Percentiles rank a stretch among this genome's conserved stretches.
Evolutionary conservation across 2,888 invertebrate species (phyloP).

Genomic region (Epistrophe grossulariae): DNA sequence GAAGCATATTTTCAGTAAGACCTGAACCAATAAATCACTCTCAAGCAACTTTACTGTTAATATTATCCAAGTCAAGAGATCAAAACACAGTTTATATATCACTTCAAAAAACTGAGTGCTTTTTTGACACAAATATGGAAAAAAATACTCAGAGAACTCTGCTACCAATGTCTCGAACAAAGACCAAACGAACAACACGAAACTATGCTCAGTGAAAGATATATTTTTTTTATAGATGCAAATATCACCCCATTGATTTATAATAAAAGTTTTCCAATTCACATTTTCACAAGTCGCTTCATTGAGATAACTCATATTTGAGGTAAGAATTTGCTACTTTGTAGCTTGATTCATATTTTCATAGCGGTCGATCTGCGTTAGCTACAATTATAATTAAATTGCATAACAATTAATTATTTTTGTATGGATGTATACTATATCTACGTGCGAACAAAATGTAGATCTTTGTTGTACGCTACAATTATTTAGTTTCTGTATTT

Average conservation of each 20-base stretch:
- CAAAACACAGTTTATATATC: slow-evolving; percentile 13
- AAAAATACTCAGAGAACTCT: slow-evolving; percentile 13
- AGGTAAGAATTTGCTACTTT: slow-evolving; percentile 1
- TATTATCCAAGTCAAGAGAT: slow-evolving; percentile 31
- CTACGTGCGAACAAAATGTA: not conserved
- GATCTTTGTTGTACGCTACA: not conserved
- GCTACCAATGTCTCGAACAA: slow-evolving; percentile 21
- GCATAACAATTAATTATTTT: slow-evolving; percentile 47
- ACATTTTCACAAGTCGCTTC: slow-evolving; percentile 47
- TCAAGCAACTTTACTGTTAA: slow-evolving; percentile 16
- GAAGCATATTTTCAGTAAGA: slow-evolving; percentile 31
- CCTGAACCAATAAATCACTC: slow-evolving; percentile 38
- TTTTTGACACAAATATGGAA: slow-evolving; percentile 26
- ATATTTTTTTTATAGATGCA: slow-evolving; percentile 31
- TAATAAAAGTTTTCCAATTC: slow-evolving; percentile 59
- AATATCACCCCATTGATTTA: slow-evolving; percentile 47
- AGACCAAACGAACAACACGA: slow-evolving; percentile 12
- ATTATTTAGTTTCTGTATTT: slow-evolving; percentile 4
- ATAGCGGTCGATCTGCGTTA: not conserved
- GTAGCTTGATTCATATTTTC: slow-evolving; percentile 3
- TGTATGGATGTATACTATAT: not conserved
- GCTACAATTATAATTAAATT: slow-evolving; percentile 34
- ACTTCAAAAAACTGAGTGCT: slow-evolving; percentile 33
- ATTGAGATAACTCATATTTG: slow-evolving; percentile 43
- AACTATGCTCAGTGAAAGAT: slow-evolving; percentile 14